Evolutionary conservation across 2,888 invertebrate genomes (phyloP).

Genomic region (Apamea anceps): DNA sequence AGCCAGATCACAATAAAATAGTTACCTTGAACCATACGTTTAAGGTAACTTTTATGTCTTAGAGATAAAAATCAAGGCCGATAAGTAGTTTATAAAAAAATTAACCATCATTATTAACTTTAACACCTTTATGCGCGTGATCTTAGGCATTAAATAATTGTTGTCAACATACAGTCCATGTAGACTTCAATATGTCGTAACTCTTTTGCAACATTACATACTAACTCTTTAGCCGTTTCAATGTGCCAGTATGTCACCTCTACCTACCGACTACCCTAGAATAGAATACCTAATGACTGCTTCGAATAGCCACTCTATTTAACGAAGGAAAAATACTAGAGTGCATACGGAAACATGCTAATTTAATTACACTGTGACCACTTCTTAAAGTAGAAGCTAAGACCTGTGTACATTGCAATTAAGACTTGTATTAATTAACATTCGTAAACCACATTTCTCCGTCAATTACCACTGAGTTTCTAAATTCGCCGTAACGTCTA

Average conservation of each 20-base stretch:
- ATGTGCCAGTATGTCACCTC: conserved; percentile 5
- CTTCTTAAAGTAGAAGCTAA: not conserved
- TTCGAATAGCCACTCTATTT: not conserved
- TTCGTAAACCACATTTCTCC: conserved; percentile 6
- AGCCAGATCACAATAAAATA: not conserved
- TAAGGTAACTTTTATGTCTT: too few relatives aligned
- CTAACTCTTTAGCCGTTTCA: not conserved
- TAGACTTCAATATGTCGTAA: not conserved
- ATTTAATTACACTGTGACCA: conserved; percentile 13
- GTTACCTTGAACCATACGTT: too few relatives aligned
- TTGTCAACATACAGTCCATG: not conserved
- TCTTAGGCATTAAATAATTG: not conserved
- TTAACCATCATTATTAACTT: not conserved
- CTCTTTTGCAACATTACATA: conserved; percentile 8
- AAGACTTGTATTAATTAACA: conserved; percentile 22
- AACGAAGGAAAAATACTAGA: conserved; percentile 13
- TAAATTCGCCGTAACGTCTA: conserved; percentile 26
- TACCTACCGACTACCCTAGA: not conserved
- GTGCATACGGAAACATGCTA: conserved; percentile 19
- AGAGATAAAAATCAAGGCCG: not conserved
- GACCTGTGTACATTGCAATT: conserved; percentile 15
- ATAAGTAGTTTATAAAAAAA: not conserved
- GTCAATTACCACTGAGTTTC: conserved; percentile 33
- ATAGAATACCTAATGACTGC: not conserved
- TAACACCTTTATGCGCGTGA: not conserved